These are phyloP conservation scores for Halesus radiatus DNA, from an alignment of 1,140 invertebrate species.

Conservation along the genomic window DNA sequence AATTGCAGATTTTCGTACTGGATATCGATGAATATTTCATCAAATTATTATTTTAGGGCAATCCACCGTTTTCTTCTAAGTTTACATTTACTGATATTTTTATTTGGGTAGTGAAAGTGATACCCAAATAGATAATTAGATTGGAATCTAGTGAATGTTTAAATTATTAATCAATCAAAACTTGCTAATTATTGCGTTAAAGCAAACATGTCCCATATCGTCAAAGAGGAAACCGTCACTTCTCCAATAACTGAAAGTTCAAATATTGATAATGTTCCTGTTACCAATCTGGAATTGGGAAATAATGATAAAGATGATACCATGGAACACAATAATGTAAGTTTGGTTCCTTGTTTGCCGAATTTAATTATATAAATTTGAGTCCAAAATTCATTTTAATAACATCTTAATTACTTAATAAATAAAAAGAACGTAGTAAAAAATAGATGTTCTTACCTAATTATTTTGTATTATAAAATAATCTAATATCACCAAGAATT, in stretches of 20 bases:
- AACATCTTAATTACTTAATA: too few species aligned
- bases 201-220: neutral
- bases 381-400: too few species aligned
- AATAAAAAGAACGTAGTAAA: too few species aligned
- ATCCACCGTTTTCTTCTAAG: neutral
- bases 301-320: neutral
- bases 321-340: neutral
- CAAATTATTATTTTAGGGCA: neutral
- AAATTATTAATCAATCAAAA: neutral
- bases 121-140: neutral
- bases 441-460: too few species aligned
- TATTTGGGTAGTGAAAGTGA: neutral
- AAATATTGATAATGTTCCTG: slow-evolving; percentile 3
- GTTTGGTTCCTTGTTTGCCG: neutral
- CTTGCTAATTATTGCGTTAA: neutral
- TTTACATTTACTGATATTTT: neutral
- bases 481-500: too few species aligned
- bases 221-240: slow-evolving; percentile 1
- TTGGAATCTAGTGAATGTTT: neutral
- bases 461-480: too few species aligned
- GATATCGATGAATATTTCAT: neutral
- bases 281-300: slow-evolving; percentile 1
- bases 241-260: neutral
- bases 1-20: neutral
- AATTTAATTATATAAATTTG: too few species aligned